Conservation (phyloP, 2,113 vertebrate species). For the Candoia aspera region DNA sequence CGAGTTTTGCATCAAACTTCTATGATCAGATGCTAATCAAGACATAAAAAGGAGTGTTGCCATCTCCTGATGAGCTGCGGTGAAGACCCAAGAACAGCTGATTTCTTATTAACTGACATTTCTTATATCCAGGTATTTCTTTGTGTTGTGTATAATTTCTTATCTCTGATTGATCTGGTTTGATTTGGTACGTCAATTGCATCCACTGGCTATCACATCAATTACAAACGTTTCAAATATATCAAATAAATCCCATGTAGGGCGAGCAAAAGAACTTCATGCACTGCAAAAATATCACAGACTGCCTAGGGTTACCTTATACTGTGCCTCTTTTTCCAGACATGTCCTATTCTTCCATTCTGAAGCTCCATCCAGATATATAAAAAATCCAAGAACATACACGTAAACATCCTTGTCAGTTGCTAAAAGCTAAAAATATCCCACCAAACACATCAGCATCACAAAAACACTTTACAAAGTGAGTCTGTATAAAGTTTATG, state of each 20-base stretch:
- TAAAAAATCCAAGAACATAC: background rate
- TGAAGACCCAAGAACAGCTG: background rate
- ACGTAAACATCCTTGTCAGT: background rate
- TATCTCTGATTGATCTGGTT: background rate
- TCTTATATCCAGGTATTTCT: background rate
- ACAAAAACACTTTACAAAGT: background rate
- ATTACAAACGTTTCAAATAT: background rate
- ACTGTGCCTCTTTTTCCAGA: background rate
- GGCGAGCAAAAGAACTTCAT: background rate
- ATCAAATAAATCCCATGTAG: no score
- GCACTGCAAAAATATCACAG: background rate
- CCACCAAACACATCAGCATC: background rate
- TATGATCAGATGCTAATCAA: background rate
- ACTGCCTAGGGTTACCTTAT: background rate
- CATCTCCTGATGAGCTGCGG: background rate
- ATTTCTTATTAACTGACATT: background rate
- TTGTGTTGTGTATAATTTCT: background rate
- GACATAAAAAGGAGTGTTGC: background rate
- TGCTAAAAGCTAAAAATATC: background rate
- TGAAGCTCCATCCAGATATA: background rate
- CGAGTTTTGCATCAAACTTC: background rate
- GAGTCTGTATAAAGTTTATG: background rate
- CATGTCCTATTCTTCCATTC: background rate
- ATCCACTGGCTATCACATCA: background rate
- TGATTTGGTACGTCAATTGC: background rate